Evolutionary conservation across 1,140 invertebrate genomes (phyloP).

Genomic region (Leptoteleia sp.): DNA sequence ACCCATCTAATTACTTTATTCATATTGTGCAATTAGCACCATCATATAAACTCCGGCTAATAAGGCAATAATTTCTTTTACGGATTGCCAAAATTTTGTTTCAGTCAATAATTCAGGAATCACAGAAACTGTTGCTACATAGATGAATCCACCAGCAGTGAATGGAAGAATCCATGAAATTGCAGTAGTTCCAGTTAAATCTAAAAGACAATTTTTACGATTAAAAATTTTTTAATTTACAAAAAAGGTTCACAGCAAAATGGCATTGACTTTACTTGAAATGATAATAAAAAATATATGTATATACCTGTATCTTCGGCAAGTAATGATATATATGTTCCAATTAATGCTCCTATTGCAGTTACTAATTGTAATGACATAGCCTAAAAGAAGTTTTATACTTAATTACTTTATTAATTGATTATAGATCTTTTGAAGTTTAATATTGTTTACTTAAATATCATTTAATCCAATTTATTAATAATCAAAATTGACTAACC

Average conservation of each 20-base stretch:
- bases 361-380: conserved; percentile 96
- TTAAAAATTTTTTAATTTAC: background rate
- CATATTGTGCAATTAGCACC: conserved; percentile 93
- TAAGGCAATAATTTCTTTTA: conserved; percentile 92
- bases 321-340: conserved; percentile 92
- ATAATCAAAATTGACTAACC: no score
- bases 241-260: no score
- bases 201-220: conserved; percentile 1
- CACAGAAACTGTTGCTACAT: conserved; percentile 97
- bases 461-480: no score
- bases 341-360: conserved; percentile 95
- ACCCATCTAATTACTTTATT: no score
- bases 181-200: conserved; percentile 85
- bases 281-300: no score
- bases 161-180: conserved; percentile 95
- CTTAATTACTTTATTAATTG: no score
- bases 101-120: conserved; percentile 96
- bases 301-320: conserved; percentile 85
- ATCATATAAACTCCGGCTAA: conserved; percentile 94
- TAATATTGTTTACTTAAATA: no score
- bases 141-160: conserved; percentile 98
- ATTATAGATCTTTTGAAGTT: no score
- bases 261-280: background rate
- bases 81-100: conserved; percentile 90
- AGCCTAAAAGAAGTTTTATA: conserved; percentile 85